Percentiles rank a stretch among this genome's conserved stretches.
Conservation (phyloP, 2,797 vertebrate genomes). For the Hippopotamyrus pictus region DNA sequence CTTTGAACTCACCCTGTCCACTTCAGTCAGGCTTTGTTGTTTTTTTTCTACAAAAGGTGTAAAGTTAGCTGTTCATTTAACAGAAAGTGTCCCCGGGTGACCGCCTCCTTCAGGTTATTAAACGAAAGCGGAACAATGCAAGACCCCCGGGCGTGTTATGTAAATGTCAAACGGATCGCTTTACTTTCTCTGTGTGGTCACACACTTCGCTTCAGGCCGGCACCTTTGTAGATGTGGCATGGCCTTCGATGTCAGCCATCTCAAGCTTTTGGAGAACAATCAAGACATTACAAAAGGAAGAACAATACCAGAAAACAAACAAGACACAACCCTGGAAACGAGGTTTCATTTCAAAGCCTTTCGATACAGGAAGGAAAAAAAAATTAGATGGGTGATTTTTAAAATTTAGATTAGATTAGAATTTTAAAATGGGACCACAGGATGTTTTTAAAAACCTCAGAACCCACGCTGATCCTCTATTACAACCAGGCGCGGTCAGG, state of each 20-base stretch:
- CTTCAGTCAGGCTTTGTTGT: neutral
- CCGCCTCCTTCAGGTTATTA: constrained; percentile 29
- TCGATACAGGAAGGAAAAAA: constrained; percentile 28
- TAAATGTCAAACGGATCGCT: constrained; percentile 37
- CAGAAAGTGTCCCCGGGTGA: constrained; percentile 20
- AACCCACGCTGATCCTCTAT: constrained; percentile 32
- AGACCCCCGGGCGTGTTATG: constrained; percentile 22
- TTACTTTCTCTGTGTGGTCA: constrained; percentile 33
- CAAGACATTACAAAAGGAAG: constrained; percentile 42
- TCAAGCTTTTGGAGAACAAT: constrained; percentile 50
- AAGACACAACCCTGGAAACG: neutral
- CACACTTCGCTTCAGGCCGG: constrained; percentile 35
- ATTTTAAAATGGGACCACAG: constrained; percentile 34
- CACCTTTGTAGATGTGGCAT: constrained; percentile 28
- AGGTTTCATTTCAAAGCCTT: constrained; percentile 22
- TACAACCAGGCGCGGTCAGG: constrained; percentile 52
- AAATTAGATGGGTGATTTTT: neutral
- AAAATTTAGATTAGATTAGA: neutral
- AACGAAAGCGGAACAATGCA: constrained; percentile 22
- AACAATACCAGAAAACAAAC: neutral
- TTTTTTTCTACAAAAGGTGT: neutral
- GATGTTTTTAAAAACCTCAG: constrained; percentile 35
- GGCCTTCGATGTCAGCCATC: constrained; percentile 31
- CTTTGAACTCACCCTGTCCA: neutral
- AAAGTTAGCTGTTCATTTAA: constrained; percentile 36